Conservation (phyloP, 2,797 vertebrate genomes). For the Staurois parvus region DNA sequence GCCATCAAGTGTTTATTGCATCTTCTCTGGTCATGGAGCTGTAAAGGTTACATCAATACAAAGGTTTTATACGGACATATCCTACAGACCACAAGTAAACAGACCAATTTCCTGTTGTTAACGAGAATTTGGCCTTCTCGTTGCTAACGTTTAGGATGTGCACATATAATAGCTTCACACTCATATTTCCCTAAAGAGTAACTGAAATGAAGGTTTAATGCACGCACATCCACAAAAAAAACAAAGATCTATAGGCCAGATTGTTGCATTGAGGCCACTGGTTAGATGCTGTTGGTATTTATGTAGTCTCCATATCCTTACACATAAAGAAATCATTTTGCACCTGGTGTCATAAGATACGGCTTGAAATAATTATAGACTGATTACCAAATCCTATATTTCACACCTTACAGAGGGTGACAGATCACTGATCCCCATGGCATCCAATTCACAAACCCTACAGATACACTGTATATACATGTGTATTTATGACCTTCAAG, state of each 20-base stretch:
- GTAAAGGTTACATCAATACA: not conserved
- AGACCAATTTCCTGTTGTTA: too few species aligned
- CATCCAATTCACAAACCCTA: not conserved
- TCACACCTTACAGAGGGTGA: not conserved
- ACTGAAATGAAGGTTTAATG: too few species aligned
- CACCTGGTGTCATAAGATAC: too few species aligned
- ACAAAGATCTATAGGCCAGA: not conserved
- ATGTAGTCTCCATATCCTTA: not conserved
- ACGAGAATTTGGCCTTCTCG: too few species aligned
- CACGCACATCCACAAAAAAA: too few species aligned
- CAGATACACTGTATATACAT: not conserved
- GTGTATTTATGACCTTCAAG: conserved; percentile 45
- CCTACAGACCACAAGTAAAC: too few species aligned
- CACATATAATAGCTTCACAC: too few species aligned
- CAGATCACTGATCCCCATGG: not conserved
- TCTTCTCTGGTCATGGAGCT: not conserved
- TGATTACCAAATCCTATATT: not conserved
- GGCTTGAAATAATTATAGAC: not conserved
- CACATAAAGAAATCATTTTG: too few species aligned
- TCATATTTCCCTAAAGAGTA: too few species aligned
- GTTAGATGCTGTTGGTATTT: not conserved
- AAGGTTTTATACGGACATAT: too few species aligned
- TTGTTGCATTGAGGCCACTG: not conserved
- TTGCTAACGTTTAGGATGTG: too few species aligned
- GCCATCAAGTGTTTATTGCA: not conserved